Evolutionary conservation across 1,140 invertebrate species (phyloP), one percentile per base, ranked within the genome.

Genomic region (Zaprionus africanus): DNA sequence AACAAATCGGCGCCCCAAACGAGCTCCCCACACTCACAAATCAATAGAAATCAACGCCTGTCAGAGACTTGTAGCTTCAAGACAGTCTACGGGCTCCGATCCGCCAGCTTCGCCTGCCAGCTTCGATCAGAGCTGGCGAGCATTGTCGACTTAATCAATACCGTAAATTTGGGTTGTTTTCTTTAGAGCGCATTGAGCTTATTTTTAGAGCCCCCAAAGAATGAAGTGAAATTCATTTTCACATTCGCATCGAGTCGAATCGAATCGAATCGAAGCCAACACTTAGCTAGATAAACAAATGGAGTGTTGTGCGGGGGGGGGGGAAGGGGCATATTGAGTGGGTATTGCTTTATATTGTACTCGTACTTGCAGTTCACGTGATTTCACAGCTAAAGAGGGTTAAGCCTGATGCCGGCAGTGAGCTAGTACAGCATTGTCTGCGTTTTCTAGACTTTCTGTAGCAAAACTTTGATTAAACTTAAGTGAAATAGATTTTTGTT

Each of bases 31-130:
- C 2, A 64, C 74, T 59, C 66, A 83, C 80, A 81, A 84, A 88
- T 88, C 85, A 90, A 88, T 90, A 88, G 84, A 88, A 88, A 88
- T 88, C 84, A 88, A 90, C 83, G 83, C 84, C 83, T 87, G 83
- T 88, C 83, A 70, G 69, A 56, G 17, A 38, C 36, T 38, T 46
- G n/a, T 17, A 17, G 7, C 41, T 46, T 46, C 5, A 28, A 41
- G 61, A 43, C 41, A n/a, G 34, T 11, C 22, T 36, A 22, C 28
- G 62, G 22, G 28, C 31, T 43, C n/a, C 13, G 46, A 46, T 57
- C 57, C 56, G 15, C 12, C 19, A 12, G 11, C 26, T 65, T 22
- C n/a, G 56, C 61, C 69, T 76, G 74, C 56, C 74, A 65, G 19
- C 17, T 56, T 63, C 74, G 73, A 76, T 74, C 64, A 68, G 65